Evolutionary conservation across 2,797 vertebrate genomes (phyloP), one percentile per base, ranked within the genome.

Genomic region (Tamandua tetradactyla): DNA sequence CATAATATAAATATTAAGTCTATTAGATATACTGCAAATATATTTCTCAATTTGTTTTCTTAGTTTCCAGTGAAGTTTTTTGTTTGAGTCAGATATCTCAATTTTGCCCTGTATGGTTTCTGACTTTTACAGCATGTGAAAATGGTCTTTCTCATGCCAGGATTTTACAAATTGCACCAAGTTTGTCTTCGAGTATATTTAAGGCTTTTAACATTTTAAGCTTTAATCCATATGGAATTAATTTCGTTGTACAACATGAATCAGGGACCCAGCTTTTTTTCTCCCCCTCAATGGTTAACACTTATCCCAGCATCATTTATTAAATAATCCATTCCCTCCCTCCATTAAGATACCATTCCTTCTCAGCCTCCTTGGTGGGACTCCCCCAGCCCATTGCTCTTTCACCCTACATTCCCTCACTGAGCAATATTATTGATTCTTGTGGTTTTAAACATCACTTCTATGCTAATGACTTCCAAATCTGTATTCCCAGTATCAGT

Each of bases 161-260:
- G 15, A 62, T 25, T 78, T 40, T 40, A 40, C 11, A 66, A 80
- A 87, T 5, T 18, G 2, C 71, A 84, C 14, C 40, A 13, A 14
- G 7, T 27, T 15, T 52, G 42, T 49, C 35, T 66, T 90, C 85
- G 90, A 71, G 49, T n/a, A 27, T 30, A 83, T 64, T 49, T 25
- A 35, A 61, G 20, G 37, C 18, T 55, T 93, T 42, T 44, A 69
- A 64, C 42, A 91, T 69, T 57, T 78, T 37, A 80, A 55, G 81
- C 61, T 95, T 83, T 68, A 68, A 80, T 66, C 35, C 68, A 84
- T 35, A 47, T 17, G 68, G 91, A 93, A 74, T 81, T 76, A 72
- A 42, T 30, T 80, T 44, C 40, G n/a, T 35, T 68, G 23, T 37
- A 55, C 3, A 55, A 23, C 12, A 13, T 68, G 64, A 91, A 61